Percentiles rank a stretch among this genome's conserved stretches.
These are phyloP conservation scores for Drosophila rubida DNA, from an alignment of 2,888 invertebrate species.

Conservation along the genomic window DNA sequence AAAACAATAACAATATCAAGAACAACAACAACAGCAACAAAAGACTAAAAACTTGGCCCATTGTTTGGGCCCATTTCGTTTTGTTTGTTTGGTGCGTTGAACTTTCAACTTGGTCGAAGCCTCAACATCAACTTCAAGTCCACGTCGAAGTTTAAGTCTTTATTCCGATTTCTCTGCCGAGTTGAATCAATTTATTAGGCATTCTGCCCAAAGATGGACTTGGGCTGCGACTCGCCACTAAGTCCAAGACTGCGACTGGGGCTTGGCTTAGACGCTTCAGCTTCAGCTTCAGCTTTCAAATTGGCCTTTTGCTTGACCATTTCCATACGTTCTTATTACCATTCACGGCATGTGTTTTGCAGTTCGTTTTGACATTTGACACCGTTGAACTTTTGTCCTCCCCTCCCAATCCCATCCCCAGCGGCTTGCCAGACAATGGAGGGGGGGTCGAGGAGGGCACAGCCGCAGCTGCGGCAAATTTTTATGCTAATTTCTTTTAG, in stretches of 20 bases:
- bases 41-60: conserved; percentile 21
- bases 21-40: conserved; percentile 2
- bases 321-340: conserved; percentile 35
- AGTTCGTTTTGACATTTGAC: conserved; percentile 54
- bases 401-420: neutral
- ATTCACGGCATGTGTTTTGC: conserved; percentile 50
- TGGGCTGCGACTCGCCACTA: neutral
- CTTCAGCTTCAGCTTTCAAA: conserved; percentile 20
- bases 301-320: conserved; percentile 19
- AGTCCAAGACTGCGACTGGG: neutral
- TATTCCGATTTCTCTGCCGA: conserved; percentile 42
- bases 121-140: conserved; percentile 15
- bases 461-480: conserved; percentile 28
- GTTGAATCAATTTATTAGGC: conserved; percentile 63
- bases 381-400: conserved; percentile 41
- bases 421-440: neutral
- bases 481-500: conserved; percentile 55
- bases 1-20: neutral
- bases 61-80: conserved; percentile 29
- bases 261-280: conserved; percentile 15
- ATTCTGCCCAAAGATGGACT: conserved; percentile 35
- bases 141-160: conserved; percentile 14
- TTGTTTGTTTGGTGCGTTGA: conserved; percentile 57
- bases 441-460: neutral
- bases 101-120: conserved; percentile 66